Percentiles rank a stretch among this genome's conserved stretches.
Evolutionary conservation across 64 coral and sea anemone genomes (phyloP).

Genomic region (Catalaphyllia jardinei): DNA sequence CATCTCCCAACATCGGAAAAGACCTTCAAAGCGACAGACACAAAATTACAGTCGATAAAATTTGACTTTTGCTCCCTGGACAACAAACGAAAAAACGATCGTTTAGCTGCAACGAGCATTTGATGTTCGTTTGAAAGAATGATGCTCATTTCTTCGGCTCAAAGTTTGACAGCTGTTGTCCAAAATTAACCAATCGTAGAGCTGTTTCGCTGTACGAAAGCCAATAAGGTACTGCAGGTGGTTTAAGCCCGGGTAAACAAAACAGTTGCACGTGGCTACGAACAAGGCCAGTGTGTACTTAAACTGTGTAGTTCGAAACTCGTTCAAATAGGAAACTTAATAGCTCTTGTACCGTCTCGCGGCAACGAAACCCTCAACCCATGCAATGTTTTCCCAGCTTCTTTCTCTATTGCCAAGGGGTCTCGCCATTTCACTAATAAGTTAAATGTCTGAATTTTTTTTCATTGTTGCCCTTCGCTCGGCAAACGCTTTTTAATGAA

Average conservation of each 20-base stretch:
- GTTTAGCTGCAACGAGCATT: background rate
- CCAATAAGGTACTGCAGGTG: constrained; percentile 49
- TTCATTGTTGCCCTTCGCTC: no score
- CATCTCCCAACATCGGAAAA: constrained; percentile 69
- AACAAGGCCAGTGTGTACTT: background rate
- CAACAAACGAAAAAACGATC: constrained; percentile 20
- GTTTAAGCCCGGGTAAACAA: background rate
- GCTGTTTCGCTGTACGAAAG: background rate
- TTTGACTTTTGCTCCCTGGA: constrained; percentile 39
- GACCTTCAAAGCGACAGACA: constrained; percentile 55
- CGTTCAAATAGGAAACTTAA: background rate
- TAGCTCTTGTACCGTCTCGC: background rate
- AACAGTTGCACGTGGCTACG: constrained; percentile 4
- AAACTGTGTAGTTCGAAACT: background rate
- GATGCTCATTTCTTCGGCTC: background rate
- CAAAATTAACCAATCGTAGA: constrained; percentile 7
- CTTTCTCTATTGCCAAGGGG: background rate
- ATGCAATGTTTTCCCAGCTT: background rate
- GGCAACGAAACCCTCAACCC: background rate
- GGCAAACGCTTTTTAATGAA: no score
- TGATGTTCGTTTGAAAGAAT: constrained; percentile 31
- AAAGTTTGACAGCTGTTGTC: constrained; percentile 28
- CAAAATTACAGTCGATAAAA: background rate
- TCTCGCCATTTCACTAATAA: background rate
- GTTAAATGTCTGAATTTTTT: background rate